A percentile compares a stretch with the other conserved stretches of the same genome.
Conservation (phyloP, 2,888 invertebrate genomes). For the Imbricaverruca yamaguchii region DNA sequence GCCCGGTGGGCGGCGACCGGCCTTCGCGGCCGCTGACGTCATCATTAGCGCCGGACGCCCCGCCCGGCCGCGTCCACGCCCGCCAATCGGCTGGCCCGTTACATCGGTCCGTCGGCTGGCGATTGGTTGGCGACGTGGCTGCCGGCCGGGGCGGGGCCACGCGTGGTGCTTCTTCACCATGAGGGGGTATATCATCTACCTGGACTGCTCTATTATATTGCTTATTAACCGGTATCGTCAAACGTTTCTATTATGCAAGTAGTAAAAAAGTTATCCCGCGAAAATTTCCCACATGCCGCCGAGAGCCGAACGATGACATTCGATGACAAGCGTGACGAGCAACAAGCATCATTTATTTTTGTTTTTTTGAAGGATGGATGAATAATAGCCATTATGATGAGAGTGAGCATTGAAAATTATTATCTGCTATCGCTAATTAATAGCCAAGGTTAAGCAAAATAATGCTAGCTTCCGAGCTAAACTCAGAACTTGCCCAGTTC, state of each 20-base stretch:
- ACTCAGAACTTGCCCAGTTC: too few species aligned
- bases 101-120: not conserved
- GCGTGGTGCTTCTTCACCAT: not conserved
- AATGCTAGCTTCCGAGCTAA: too few species aligned
- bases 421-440: too few species aligned
- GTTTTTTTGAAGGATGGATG: too few species aligned
- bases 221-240: slow-evolving; percentile 6
- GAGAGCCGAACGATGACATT: too few species aligned
- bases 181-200: not conserved
- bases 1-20: not conserved
- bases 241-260: slow-evolving; percentile 19
- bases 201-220: not conserved
- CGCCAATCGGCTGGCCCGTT: not conserved
- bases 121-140: not conserved
- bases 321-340: too few species aligned
- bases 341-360: too few species aligned
- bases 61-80: not conserved
- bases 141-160: not conserved
- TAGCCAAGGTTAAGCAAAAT: too few species aligned
- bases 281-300: too few species aligned
- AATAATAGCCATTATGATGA: too few species aligned
- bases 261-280: not conserved
- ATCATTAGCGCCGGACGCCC: not conserved
- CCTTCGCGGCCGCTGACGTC: not conserved
- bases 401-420: too few species aligned